Percentiles rank a stretch among this genome's conserved stretches.
phyloP scores from a whole-genome alignment of 2,113 vertebrate species.

The Microcebus tavaratra region DNA sequence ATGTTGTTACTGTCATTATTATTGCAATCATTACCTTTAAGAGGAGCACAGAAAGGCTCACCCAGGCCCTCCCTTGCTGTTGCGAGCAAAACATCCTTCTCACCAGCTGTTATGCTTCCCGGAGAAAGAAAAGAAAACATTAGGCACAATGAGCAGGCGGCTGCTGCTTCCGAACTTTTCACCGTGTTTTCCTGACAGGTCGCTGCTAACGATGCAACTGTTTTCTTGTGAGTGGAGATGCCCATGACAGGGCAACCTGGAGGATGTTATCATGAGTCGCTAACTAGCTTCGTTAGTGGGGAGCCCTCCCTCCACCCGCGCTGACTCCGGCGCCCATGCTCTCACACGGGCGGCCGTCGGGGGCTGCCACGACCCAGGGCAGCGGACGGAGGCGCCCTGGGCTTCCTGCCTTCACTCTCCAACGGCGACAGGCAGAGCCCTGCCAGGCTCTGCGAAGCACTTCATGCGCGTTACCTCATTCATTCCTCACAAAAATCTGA shows the following conservation, averaged over 20 bases:
- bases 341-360: slow-evolving; percentile 32
- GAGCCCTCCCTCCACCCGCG: slow-evolving; percentile 27
- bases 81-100: neutral
- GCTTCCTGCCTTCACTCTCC: neutral
- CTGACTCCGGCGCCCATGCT: neutral
- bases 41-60: neutral
- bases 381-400: neutral
- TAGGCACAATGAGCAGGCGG: slow-evolving; percentile 15
- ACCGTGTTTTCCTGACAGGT: slow-evolving; percentile 59
- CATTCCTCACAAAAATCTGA: neutral
- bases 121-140: slow-evolving; percentile 2
- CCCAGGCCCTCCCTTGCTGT: neutral
- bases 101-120: slow-evolving; percentile 6
- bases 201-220: slow-evolving; percentile 67
- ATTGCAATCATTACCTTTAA: neutral
- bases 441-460: neutral
- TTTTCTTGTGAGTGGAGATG: slow-evolving; percentile 45
- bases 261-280: slow-evolving; percentile 33
- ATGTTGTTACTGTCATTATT: neutral
- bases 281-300: slow-evolving; percentile 77
- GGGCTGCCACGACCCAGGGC: slow-evolving; percentile 14
- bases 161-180: slow-evolving; percentile 4
- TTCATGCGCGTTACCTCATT: neutral
- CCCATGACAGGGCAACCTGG: slow-evolving; percentile 59
- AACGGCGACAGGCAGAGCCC: neutral